Evolutionary conservation across 92 coral and sea anemone species (phyloP), one percentile per base, ranked within the genome.

Genomic region (Epizoanthus illoricatus): DNA sequence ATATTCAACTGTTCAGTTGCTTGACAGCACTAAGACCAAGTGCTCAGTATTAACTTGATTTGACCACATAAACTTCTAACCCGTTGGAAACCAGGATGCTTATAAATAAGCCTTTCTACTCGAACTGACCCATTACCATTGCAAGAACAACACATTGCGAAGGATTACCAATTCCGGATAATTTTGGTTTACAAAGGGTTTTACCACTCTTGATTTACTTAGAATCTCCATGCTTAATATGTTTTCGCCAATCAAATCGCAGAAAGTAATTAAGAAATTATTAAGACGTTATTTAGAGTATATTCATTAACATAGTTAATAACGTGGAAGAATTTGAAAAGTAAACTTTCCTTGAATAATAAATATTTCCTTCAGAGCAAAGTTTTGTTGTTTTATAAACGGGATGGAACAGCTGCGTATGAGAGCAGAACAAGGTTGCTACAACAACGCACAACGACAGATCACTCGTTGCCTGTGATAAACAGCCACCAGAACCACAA

Each of bases 231-330:
- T 78, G 56, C 43, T 41, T 20, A 40, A 78, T 63, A 63, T 1
- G 56, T 40, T 78, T 78, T 63, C 82, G 64, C 82, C 82, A 78
- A 62, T 78, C 82, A 62, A 78, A 78, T 17, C 33, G 36, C 56
- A 10, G 71, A 78, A 78, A 11, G 60, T 63, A 62, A 78, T 78
- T 78, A 62, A 63, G 82, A 78, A 42, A 62, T 78, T 63, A 78
- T 78, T 63, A 20, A 33, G 45, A 55, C 13, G 81, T n/a, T 76
- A 4, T 60, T 60, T 76, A 78, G 41, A 41, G 59, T 20, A 64
- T 45, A 13, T 39, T 78, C 71, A 78, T 78, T 78, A 78, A 43
- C 82, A 78, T 78, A 78, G 71, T 62, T 78, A 78, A 78, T 78
- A 78, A 78, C 64, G 71, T 52, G 21, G 58, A 62, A 20, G 82